Evolutionary conservation across 2,888 invertebrate species (phyloP).

Genomic region (Macrosiphum euphorbiae): DNA sequence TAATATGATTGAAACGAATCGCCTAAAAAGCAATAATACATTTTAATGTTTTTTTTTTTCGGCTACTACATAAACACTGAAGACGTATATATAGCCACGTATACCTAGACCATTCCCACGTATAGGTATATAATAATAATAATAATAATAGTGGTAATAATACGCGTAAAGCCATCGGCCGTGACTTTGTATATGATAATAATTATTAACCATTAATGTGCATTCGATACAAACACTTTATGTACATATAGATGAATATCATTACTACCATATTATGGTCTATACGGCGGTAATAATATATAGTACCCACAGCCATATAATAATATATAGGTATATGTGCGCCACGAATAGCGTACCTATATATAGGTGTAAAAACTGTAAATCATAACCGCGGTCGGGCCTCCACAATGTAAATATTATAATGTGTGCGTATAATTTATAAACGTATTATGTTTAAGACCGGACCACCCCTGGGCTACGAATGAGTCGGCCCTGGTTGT

Average conservation of each 20-base stretch:
- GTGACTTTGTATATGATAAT: not conserved
- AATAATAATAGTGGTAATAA: too few relatives aligned
- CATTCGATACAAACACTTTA: constrained; percentile 14
- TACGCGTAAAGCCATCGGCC: too few relatives aligned
- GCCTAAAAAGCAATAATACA: not conserved
- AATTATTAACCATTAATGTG: constrained; percentile 1
- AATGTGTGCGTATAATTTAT: constrained; percentile 52
- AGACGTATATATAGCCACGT: not conserved
- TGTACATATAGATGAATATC: not conserved
- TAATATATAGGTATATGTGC: not conserved
- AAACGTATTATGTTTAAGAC: constrained; percentile 65
- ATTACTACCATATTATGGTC: not conserved
- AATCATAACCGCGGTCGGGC: constrained; percentile 47
- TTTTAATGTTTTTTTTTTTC: not conserved
- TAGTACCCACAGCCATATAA: not conserved
- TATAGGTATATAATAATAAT: not conserved
- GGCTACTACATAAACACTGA: not conserved
- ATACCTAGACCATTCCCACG: not conserved
- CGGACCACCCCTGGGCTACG: constrained; percentile 62
- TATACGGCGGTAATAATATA: not conserved
- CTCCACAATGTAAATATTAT: constrained; percentile 62
- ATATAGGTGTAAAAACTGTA: constrained; percentile 63
- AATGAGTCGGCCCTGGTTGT: constrained; percentile 53
- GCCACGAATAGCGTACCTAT: not conserved
- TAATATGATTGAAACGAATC: not conserved